A percentile compares a stretch with the other conserved stretches of the same genome.
These are phyloP conservation scores for Bradypodion ventrale DNA, from an alignment of 2,797 vertebrate species.

Conservation along the genomic window DNA sequence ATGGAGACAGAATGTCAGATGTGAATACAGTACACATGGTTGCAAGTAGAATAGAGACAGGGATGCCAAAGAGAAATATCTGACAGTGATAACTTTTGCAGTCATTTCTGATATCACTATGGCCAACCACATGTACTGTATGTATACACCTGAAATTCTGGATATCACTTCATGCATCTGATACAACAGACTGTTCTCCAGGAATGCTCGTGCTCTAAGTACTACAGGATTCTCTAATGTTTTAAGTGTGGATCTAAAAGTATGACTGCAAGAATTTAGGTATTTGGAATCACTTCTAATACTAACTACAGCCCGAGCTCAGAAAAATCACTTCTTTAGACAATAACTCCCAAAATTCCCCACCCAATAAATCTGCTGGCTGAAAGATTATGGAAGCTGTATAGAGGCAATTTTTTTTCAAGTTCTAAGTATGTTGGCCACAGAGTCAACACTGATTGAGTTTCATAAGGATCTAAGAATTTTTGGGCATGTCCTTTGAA, in stretches of 20 bases:
- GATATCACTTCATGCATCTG: neutral
- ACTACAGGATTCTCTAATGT: neutral
- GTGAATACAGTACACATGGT: neutral
- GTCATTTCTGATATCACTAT: too few relatives aligned
- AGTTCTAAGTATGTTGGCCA: too few relatives aligned
- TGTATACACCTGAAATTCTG: neutral
- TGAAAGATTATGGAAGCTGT: neutral
- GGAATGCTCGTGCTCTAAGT: neutral
- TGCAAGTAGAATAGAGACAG: neutral
- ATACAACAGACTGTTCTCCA: too few relatives aligned
- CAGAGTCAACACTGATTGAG: neutral
- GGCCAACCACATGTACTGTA: too few relatives aligned
- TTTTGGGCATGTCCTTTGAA: too few relatives aligned
- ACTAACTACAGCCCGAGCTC: too few relatives aligned
- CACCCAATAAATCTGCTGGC: too few relatives aligned
- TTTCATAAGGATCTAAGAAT: neutral
- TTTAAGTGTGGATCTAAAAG: neutral
- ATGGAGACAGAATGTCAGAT: neutral
- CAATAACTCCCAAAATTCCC: too few relatives aligned
- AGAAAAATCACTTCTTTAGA: too few relatives aligned
- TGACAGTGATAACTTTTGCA: too few relatives aligned
- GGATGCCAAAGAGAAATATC: neutral
- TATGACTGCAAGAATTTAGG: neutral
- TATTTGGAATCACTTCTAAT: neutral
- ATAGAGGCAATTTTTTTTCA: too few relatives aligned